Conservation (phyloP, 2,888 invertebrate genomes). For the Acleris cristana region DNA sequence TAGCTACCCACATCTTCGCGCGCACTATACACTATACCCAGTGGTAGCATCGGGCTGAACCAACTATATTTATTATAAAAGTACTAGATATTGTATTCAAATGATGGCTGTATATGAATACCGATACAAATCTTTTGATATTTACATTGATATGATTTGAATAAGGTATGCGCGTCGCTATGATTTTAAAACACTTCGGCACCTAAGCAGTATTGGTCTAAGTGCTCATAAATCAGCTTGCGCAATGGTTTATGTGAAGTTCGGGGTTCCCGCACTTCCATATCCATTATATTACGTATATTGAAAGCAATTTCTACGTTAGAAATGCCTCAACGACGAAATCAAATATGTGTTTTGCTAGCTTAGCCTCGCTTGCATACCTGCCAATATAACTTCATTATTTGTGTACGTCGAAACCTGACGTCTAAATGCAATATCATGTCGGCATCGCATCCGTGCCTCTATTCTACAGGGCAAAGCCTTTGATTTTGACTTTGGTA, state of each 20-base stretch:
- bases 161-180: background rate
- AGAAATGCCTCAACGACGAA: constrained; percentile 12
- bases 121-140: too few species aligned
- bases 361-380: background rate
- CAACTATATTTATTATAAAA: background rate
- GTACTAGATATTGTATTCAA: background rate
- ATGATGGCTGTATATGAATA: background rate
- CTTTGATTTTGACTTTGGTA: too few species aligned
- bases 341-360: constrained; percentile 27
- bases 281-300: constrained; percentile 41
- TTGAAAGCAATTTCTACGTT: constrained; percentile 20
- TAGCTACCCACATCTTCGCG: constrained; percentile 6
- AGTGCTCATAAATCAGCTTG: constrained; percentile 66
- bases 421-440: constrained; percentile 16
- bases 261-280: constrained; percentile 44
- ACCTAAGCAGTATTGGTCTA: constrained; percentile 59
- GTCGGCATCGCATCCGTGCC: background rate
- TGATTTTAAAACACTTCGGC: constrained; percentile 61
- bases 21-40: background rate
- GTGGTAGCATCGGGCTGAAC: background rate
- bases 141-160: too few species aligned
- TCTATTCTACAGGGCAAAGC: too few species aligned
- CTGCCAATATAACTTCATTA: constrained; percentile 13
- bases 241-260: constrained; percentile 55
- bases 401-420: constrained; percentile 7